Percentiles rank a stretch among this genome's conserved stretches.
Evolutionary conservation across 2,797 vertebrate genomes (phyloP).

Genomic region (Steatocranus sp.): DNA sequence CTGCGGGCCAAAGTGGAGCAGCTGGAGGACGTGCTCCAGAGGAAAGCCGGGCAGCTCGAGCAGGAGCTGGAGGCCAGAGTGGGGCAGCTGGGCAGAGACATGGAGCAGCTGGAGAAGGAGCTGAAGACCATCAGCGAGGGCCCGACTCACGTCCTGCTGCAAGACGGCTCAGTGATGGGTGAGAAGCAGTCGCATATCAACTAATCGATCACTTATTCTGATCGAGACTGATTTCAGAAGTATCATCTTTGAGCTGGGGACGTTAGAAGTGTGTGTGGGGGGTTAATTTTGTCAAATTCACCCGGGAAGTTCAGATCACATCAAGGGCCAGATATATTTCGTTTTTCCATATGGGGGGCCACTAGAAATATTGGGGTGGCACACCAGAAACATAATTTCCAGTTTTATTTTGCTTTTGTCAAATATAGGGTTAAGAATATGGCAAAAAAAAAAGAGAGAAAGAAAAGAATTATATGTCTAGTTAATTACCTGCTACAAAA

Average conservation of each 20-base stretch:
- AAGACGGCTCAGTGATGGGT: conserved; percentile 7
- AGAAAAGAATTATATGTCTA: not conserved
- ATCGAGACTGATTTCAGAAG: not conserved
- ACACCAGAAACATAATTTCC: not conserved
- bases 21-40: conserved; percentile 65
- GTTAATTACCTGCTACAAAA: not conserved
- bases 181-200: not conserved
- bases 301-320: accelerated
- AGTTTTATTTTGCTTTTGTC: accelerated
- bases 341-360: not conserved
- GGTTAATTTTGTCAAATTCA: not conserved
- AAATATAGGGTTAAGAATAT: not conserved
- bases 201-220: not conserved
- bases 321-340: not conserved
- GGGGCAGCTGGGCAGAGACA: conserved; percentile 57
- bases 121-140: conserved; percentile 43
- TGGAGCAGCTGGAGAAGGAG: conserved; percentile 61
- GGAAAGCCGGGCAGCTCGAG: conserved; percentile 61
- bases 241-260: not conserved
- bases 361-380: not conserved
- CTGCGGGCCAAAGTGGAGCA: conserved; percentile 60
- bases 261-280: not conserved
- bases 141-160: not conserved
- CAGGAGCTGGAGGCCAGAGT: conserved; percentile 63
- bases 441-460: not conserved